phyloP scores from a whole-genome alignment of 2,888 invertebrate genomes.

The Agonopterix heracliana region DNA sequence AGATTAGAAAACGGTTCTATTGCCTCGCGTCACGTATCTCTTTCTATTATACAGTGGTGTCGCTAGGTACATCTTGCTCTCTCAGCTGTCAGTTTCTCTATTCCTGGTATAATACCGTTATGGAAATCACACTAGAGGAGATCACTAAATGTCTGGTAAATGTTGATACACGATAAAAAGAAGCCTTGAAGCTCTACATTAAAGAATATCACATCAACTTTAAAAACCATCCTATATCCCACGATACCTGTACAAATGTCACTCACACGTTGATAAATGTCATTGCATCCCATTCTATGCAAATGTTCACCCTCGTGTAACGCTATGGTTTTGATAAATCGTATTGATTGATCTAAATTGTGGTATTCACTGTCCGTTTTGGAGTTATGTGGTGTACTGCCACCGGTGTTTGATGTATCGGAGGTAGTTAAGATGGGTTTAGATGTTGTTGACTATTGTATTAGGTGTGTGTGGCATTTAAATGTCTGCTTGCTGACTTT shows the following conservation, averaged over 20 bases:
- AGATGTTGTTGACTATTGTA: conserved; percentile 1
- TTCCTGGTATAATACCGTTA: too few species aligned
- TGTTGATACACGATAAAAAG: too few species aligned
- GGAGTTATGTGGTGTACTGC: conserved; percentile 2
- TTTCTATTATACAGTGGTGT: too few species aligned
- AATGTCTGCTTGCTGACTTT: too few species aligned
- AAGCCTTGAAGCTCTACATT: too few species aligned
- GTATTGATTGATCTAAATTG: conserved; percentile 54
- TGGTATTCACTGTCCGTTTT: conserved; percentile 18
- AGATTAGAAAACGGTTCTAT: too few species aligned
- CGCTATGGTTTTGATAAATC: conserved; percentile 35
- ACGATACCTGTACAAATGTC: conserved; percentile 26
- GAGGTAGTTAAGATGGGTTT: conserved; percentile 6
- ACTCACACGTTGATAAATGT: conserved; percentile 32
- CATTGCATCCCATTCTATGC: conserved; percentile 60
- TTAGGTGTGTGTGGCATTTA: background rate
- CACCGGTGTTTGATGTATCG: conserved; percentile 11
- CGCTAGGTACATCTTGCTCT: too few species aligned
- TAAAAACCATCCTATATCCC: conserved; percentile 32
- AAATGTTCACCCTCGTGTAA: conserved; percentile 66
- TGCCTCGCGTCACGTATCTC: too few species aligned
- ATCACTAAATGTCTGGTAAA: too few species aligned
- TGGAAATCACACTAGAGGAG: too few species aligned
- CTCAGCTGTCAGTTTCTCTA: too few species aligned
- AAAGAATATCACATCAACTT: too few species aligned